phyloP scores from a whole-genome alignment of 2,888 invertebrate species.

The Pandemis heparana region DNA sequence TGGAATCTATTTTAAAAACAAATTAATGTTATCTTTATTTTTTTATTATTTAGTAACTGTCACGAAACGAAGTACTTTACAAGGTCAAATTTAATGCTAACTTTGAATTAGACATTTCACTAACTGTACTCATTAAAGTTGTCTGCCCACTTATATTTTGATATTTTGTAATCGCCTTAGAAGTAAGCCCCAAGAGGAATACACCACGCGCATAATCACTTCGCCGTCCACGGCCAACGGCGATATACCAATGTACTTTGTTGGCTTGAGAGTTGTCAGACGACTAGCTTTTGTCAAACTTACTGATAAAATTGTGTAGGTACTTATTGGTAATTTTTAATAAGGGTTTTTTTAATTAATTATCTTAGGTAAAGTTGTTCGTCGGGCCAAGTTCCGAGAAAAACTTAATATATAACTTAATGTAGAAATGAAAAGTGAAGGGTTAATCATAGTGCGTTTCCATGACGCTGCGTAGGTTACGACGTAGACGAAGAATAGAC shows the following conservation, averaged over 20 bases:
- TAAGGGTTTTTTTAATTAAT: no score
- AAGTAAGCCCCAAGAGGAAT: slow-evolving; percentile 35
- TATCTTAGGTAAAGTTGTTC: no score
- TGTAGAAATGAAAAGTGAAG: slow-evolving; percentile 34
- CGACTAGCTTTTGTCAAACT: slow-evolving; percentile 4
- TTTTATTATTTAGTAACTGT: no score
- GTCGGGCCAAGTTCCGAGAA: no score
- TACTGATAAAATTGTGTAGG: neutral
- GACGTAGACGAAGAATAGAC: slow-evolving; percentile 64
- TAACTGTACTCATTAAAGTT: neutral
- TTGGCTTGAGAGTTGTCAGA: slow-evolving; percentile 3
- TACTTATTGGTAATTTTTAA: no score
- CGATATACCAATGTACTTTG: slow-evolving; percentile 22
- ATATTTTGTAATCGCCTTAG: neutral
- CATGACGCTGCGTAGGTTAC: slow-evolving; percentile 26
- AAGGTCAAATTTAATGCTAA: neutral
- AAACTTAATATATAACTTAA: slow-evolving; percentile 4
- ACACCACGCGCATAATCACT: slow-evolving; percentile 33
- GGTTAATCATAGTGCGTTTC: slow-evolving; percentile 20
- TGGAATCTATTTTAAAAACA: no score
- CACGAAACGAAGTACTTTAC: neutral
- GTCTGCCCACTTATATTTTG: neutral
- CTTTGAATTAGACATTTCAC: neutral
- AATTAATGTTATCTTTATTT: no score
- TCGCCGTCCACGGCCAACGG: slow-evolving; percentile 31